A percentile compares a stretch with the other conserved stretches of the same genome.
Conservation (phyloP, 2,797 vertebrate genomes). For the Hydrophis major region DNA sequence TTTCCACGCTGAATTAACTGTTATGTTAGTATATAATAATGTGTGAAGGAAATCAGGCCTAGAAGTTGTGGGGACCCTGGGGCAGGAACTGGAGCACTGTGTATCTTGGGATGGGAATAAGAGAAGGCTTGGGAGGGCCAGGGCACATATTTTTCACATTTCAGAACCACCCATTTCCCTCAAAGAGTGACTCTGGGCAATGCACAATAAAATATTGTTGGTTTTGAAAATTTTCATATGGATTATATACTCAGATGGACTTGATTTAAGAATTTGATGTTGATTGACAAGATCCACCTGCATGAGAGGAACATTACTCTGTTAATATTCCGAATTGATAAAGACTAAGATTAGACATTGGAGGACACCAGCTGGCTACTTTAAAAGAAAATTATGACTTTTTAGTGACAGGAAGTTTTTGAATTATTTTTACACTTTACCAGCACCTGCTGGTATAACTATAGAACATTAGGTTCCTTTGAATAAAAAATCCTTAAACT, state of each 20-base stretch:
- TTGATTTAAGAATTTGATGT: background rate
- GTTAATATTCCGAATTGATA: background rate
- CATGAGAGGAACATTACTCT: background rate
- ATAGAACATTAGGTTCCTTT: background rate
- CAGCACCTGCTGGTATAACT: background rate
- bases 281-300: background rate
- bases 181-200: background rate
- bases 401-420: background rate
- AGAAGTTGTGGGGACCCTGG: background rate
- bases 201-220: background rate
- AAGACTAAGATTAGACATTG: background rate
- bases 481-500: background rate
- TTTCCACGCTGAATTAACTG: slow-evolving; percentile 25
- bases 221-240: background rate
- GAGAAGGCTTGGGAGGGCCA: background rate
- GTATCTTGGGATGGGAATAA: background rate
- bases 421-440: background rate
- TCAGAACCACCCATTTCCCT: background rate
- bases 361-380: background rate
- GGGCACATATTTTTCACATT: background rate
- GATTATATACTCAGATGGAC: background rate
- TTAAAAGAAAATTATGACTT: background rate
- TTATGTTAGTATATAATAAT: slow-evolving; percentile 19
- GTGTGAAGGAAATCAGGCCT: background rate
- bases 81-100: background rate